Conservation (phyloP, 2,888 invertebrate species). For the Andrena flavipes region DNA sequence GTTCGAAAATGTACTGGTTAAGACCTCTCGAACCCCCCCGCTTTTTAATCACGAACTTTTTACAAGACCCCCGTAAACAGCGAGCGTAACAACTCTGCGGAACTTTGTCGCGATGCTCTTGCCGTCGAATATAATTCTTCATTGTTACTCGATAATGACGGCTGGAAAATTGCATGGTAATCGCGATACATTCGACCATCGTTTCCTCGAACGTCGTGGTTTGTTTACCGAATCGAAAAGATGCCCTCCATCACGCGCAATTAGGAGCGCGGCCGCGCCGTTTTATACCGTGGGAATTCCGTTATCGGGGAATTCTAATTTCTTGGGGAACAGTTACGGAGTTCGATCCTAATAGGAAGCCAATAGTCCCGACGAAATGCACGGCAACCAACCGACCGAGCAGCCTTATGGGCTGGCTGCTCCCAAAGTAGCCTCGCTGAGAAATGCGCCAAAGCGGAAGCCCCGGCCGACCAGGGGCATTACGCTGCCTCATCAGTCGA, state of each 20-base stretch:
- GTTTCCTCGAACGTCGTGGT: not conserved
- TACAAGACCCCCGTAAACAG: constrained; percentile 10
- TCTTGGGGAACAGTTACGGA: constrained; percentile 55
- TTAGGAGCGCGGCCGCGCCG: constrained; percentile 6
- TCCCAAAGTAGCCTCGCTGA: constrained; percentile 68
- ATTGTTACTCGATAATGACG: not conserved
- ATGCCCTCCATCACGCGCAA: constrained; percentile 30
- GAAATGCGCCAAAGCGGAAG: constrained; percentile 65
- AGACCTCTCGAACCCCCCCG: constrained; percentile 4
- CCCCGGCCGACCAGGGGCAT: constrained; percentile 69
- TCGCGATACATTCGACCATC: not conserved
- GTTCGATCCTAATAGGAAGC: constrained; percentile 70
- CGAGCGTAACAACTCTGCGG: constrained; percentile 26
- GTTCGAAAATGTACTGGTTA: constrained; percentile 39
- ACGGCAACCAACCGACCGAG: constrained; percentile 42
- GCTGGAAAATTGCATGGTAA: not conserved
- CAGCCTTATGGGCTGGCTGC: constrained; percentile 38
- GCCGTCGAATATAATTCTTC: constrained; percentile 11
- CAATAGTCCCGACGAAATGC: constrained; percentile 70
- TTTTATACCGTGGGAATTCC: constrained; percentile 20
- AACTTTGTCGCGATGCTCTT: not conserved
- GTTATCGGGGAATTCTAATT: constrained; percentile 55
- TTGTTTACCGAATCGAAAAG: not conserved
- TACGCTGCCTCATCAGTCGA: constrained; percentile 82
- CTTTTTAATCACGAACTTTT: constrained; percentile 57